Base-by-base conservation (phyloP, 2,888 invertebrate species). In the Ennomos erosarius region DNA sequence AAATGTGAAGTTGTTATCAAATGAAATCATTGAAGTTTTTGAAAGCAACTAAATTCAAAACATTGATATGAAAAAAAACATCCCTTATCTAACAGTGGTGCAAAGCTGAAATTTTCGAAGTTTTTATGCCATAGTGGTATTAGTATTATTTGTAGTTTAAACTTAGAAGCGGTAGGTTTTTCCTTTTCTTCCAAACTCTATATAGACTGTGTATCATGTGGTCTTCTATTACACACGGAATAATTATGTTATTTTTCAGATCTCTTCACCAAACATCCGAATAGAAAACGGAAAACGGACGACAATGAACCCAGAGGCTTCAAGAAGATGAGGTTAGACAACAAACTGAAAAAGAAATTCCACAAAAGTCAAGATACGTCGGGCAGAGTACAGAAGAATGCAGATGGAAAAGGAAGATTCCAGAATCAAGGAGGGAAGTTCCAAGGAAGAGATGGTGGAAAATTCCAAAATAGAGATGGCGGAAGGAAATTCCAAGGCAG, bases 271-370 rank as follows among this genome's bases (percentile, higher is more conserved):
- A 75, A 76, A 67, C 75, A 84, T 40, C 71, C 81, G 9, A 65
- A 81, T 8, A 84, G 81, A 36, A 91, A 91, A 69, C 75, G 90
- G 1, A 90, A 85, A 71, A 64, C 79, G 0, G 86, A 81, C 8
- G 87, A 85, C 39, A 84, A 83, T 48, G 76, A 80, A 38, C 77
- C 82, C 0, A 75, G 92, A 54, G 91, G 91, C 1, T 89, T 90
- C 68, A 92, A 92, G 61, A 92, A 90, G 64, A 87, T 90, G 86
- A 75, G 90, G 47, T 71, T 90, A 57, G 90, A 92, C 59, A 90
- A 85, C 56, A 91, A 88, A 68, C 56, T 85, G 1, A 76, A 87
- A 65, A 89, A 88, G 70, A 90, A 90, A 64, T 90, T 78, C 65
- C 81, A 87, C 53, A 82, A 73, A 54, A 76, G 76, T 40, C 74